phyloP scores from a whole-genome alignment of 2,797 vertebrate species.

The Tokudaia tokunoshimensis region DNA sequence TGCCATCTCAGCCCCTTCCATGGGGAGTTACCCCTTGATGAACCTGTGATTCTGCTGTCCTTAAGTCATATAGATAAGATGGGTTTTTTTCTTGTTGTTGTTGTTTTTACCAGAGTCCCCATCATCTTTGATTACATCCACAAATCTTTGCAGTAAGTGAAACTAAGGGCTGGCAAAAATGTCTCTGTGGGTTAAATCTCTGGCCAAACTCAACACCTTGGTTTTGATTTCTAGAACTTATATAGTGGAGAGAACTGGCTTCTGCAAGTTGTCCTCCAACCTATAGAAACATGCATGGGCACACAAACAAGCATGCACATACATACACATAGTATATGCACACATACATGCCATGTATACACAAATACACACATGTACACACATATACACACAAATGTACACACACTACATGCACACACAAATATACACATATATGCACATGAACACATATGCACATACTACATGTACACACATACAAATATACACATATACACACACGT shows the following conservation, averaged over 20 bases:
- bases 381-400: not conserved
- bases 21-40: too few relatives aligned
- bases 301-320: not conserved
- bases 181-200: not conserved
- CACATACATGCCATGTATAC: not conserved
- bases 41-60: not conserved
- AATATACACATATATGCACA: not conserved
- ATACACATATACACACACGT: not conserved
- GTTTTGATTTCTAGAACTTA: not conserved
- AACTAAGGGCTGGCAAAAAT: not conserved
- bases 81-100: not conserved
- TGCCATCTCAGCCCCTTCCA: too few relatives aligned
- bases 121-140: not conserved
- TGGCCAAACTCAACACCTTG: too few relatives aligned
- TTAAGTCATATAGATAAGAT: not conserved
- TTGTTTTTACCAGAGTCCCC: not conserved
- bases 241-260: too few relatives aligned
- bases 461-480: not conserved
- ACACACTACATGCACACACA: not conserved
- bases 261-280: not conserved
- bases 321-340: not conserved
- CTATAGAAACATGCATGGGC: not conserved
- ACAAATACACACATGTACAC: not conserved
- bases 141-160: not conserved
- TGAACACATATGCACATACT: not conserved